These are phyloP conservation scores for Probosciger aterrimus DNA, from an alignment of 2,113 vertebrate genomes.

Conservation along the genomic window DNA sequence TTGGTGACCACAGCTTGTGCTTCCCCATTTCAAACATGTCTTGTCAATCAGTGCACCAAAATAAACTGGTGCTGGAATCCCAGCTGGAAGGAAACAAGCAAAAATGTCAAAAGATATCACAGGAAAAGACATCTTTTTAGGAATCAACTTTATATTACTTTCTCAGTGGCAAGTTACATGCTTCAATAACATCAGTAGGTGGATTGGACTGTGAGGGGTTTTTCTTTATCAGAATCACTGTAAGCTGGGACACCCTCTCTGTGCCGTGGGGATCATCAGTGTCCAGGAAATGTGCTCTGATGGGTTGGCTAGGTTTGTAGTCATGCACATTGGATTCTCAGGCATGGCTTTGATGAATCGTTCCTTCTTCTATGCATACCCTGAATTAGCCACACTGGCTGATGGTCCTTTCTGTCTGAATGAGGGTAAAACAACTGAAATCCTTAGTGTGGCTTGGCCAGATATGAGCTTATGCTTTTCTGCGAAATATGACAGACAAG, in stretches of 20 bases:
- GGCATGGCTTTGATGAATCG: neutral
- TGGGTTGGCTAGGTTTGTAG: neutral
- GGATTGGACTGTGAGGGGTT: neutral
- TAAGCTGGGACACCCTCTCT: neutral
- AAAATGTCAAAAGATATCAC: neutral
- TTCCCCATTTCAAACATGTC: constrained; percentile 88
- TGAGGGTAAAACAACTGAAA: neutral
- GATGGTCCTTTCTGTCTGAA: neutral
- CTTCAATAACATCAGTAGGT: neutral
- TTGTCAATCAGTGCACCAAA: constrained; percentile 87
- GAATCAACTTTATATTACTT: neutral
- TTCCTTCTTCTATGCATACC: neutral
- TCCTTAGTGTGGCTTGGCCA: neutral
- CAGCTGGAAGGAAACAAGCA: constrained; percentile 54
- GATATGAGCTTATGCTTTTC: neutral
- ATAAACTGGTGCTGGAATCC: constrained; percentile 87
- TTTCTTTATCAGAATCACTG: neutral
- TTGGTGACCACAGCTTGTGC: constrained; percentile 73
- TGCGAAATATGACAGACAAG: neutral
- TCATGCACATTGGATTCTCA: neutral
- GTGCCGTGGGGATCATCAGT: neutral
- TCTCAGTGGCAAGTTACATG: too few relatives aligned
- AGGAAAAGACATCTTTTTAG: neutral
- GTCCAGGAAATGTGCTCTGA: neutral
- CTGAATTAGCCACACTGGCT: neutral